Conservation (phyloP, 2,888 invertebrate genomes). For the Ethmia dodecea region DNA sequence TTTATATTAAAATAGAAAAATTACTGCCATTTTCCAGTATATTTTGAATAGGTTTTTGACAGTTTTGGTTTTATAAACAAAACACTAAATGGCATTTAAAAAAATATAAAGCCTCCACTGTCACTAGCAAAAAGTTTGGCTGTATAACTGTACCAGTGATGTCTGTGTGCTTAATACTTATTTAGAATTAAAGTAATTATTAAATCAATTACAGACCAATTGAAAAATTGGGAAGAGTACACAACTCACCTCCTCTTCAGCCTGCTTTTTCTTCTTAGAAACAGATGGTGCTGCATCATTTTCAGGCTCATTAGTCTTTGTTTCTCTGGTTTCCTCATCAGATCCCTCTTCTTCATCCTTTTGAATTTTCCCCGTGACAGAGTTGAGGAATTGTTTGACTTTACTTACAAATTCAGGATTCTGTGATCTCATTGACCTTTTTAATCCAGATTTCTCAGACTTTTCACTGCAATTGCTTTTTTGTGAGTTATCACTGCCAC, state of each 20-base stretch:
- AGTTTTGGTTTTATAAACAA: no score
- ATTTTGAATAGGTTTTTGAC: no score
- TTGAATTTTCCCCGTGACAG: slow-evolving; percentile 57
- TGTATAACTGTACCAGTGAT: no score
- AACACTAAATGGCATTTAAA: no score
- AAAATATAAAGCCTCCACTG: no score
- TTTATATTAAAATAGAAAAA: no score
- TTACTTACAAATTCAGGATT: slow-evolving; percentile 81
- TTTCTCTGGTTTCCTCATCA: slow-evolving; percentile 22
- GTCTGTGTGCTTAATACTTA: no score
- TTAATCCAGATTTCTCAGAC: slow-evolving; percentile 42
- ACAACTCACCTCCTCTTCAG: slow-evolving; percentile 10
- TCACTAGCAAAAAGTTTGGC: no score
- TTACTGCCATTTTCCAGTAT: no score
- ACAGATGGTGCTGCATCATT: slow-evolving; percentile 22
- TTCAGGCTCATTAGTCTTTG: slow-evolving; percentile 29
- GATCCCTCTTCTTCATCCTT: slow-evolving; percentile 37
- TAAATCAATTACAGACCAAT: no score
- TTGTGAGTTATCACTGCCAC: slow-evolving; percentile 53
- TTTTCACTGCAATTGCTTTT: slow-evolving; percentile 57
- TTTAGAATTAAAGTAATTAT: no score
- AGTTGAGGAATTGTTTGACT: slow-evolving; percentile 78
- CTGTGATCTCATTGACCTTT: slow-evolving; percentile 79
- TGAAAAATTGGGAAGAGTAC: neutral
- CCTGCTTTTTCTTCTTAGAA: slow-evolving; percentile 31